Evolutionary conservation across 2,797 vertebrate genomes (phyloP), one percentile per base, ranked within the genome.

Genomic region (Tapirus indicus): DNA sequence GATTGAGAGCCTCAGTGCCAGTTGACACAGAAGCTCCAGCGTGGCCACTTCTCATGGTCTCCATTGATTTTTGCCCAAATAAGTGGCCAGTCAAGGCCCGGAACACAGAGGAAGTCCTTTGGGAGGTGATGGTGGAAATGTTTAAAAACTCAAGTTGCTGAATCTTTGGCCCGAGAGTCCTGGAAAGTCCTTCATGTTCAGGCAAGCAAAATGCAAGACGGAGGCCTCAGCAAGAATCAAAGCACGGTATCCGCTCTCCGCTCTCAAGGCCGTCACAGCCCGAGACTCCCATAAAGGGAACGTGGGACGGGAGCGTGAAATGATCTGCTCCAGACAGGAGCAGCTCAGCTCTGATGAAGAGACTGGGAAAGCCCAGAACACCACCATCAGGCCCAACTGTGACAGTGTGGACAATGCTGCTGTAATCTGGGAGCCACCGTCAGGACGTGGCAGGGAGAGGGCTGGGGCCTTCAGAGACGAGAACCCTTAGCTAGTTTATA

Each of bases 311-410:
- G 83, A 23, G 38, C 14, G 16, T 2, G 83, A 52, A 44, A 11
- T 6, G 6, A 38, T 21, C 56, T 11, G 16, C 56, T 44, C 35
- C 1, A 3, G 35, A 8, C 27, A 58, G 29, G 29, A 32, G 72
- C 9, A n/a, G n/a, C 82, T 66, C 68, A 1, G 38, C 6, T 58
- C 32, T 4, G 20, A 62, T 4, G n/a, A 32, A 56, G 14, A 14
- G 23, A 6, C 56, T 2, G 27, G 1, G 58, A 35, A 25, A 47
- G 80, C 9, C 62, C 47, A 3, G 2, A 21, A 27, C 17, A 0
- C 58, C 16, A 52, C 7, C 0, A 18, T 25, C 0, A 0, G 32
- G 35, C 11, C 54, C 0, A 0, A 35, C 8, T 14, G 27, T 23
- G 79, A 38, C 8, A 12, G 13, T 6, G 68, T 3, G 41, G 78